phyloP scores from a whole-genome alignment of 2,113 vertebrate species.

The Oenanthe melanoleuca region DNA sequence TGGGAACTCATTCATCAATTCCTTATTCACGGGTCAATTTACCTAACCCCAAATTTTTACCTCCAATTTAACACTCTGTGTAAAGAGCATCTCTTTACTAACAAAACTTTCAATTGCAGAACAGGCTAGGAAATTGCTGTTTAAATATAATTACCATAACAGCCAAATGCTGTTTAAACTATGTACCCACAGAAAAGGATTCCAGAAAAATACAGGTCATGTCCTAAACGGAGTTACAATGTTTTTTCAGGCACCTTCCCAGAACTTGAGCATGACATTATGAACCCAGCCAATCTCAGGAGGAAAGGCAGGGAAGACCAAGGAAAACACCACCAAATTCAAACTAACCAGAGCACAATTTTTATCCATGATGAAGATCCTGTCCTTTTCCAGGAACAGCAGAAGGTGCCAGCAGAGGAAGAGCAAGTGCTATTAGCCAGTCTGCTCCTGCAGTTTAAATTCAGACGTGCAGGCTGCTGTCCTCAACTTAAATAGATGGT shows the following conservation, averaged over 20 bases:
- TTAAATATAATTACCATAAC: neutral
- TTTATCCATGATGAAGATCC: neutral
- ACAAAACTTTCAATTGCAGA: neutral
- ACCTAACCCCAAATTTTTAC: neutral
- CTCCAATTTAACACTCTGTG: neutral
- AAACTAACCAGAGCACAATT: neutral
- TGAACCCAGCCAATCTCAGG: neutral
- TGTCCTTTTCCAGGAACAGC: neutral
- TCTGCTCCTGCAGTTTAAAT: neutral
- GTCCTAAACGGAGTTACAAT: neutral
- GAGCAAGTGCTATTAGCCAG: neutral
- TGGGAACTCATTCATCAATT: neutral
- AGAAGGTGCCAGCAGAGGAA: neutral
- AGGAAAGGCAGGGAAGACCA: neutral
- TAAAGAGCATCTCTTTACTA: neutral
- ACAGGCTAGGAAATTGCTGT: neutral
- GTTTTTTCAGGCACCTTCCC: neutral
- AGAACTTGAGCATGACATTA: neutral
- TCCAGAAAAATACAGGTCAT: neutral
- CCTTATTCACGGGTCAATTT: neutral
- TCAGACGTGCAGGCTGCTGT: neutral
- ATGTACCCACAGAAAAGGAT: neutral
- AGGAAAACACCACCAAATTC: neutral
- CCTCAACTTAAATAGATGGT: neutral
- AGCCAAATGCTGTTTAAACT: neutral